A percentile compares a stretch with the other conserved stretches of the same genome.
Conservation (phyloP, 2,797 vertebrate genomes). For the Eutrigla gurnardus region DNA sequence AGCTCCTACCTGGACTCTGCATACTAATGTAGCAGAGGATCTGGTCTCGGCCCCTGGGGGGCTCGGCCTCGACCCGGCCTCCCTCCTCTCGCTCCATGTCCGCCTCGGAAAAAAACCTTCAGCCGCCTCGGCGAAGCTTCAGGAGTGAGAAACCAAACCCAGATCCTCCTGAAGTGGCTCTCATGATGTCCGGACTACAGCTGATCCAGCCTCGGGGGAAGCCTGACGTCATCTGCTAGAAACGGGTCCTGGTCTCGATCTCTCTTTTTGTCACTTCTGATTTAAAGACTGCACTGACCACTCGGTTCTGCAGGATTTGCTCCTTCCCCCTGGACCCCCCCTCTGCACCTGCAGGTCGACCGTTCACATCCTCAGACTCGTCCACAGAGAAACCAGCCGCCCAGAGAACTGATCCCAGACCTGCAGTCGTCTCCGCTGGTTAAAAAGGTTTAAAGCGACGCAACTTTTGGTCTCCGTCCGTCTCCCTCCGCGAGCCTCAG, state of each 20-base stretch:
- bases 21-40: conserved; percentile 85
- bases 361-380: neutral
- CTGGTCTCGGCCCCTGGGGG: conserved; percentile 54
- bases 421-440: conserved; percentile 69
- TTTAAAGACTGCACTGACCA: neutral
- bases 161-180: neutral
- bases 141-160: conserved; percentile 4
- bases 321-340: neutral
- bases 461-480: conserved; percentile 44
- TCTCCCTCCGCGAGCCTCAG: conserved; percentile 67
- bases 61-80: conserved; percentile 39
- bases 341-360: conserved; percentile 9
- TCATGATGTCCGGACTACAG: conserved; percentile 26
- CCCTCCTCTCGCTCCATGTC: conserved; percentile 56
- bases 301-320: neutral
- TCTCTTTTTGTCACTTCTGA: neutral
- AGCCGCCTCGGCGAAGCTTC: conserved; percentile 18
- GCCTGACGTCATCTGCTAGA: conserved; percentile 27
- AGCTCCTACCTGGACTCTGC: conserved; percentile 90
- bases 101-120: conserved; percentile 49
- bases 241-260: neutral
- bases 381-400: neutral
- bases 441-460: conserved; percentile 28
- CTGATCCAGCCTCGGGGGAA: neutral
- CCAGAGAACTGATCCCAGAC: conserved; percentile 21